Evolutionary conservation across 2,888 invertebrate genomes (phyloP).

Genomic region (Melinaea menophilus): DNA sequence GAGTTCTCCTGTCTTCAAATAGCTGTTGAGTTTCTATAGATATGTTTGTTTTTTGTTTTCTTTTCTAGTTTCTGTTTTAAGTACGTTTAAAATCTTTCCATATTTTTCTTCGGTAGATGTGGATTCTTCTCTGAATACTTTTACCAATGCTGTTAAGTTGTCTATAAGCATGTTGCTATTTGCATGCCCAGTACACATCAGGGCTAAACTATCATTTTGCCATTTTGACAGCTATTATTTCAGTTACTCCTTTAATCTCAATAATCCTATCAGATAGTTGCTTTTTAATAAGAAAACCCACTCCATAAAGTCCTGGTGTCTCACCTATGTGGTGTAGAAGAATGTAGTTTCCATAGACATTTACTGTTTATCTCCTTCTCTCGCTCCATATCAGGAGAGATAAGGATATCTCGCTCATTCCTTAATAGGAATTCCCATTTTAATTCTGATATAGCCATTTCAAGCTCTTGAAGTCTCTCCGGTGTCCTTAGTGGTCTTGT

Average conservation of each 20-base stretch:
- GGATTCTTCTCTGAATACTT: too few relatives aligned
- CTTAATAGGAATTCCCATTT: constrained; percentile 25
- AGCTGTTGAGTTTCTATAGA: constrained; percentile 15
- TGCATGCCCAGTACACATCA: too few relatives aligned
- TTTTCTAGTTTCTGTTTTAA: constrained; percentile 13
- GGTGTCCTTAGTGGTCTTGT: constrained; percentile 4
- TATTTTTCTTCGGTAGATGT: constrained; percentile 3
- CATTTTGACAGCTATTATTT: too few relatives aligned
- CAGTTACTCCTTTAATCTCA: too few relatives aligned
- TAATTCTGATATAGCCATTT: constrained; percentile 10
- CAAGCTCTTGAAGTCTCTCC: constrained; percentile 20
- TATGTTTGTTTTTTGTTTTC: constrained; percentile 7
- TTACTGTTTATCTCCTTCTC: constrained; percentile 16
- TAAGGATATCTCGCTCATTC: constrained; percentile 25
- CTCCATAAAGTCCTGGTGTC: too few relatives aligned
- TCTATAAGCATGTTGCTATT: too few relatives aligned
- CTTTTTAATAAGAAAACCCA: too few relatives aligned
- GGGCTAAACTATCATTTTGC: too few relatives aligned
- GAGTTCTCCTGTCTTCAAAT: constrained; percentile 22
- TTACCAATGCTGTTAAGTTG: too few relatives aligned
- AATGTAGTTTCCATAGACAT: constrained; percentile 3
- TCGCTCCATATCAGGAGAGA: too few relatives aligned
- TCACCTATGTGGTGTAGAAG: too few relatives aligned
- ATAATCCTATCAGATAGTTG: too few relatives aligned
- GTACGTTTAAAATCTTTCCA: constrained; percentile 26